A percentile compares a stretch with the other conserved stretches of the same genome.
phyloP scores from a whole-genome alignment of 2,113 vertebrate genomes.

The Ictalurus punctatus region DNA sequence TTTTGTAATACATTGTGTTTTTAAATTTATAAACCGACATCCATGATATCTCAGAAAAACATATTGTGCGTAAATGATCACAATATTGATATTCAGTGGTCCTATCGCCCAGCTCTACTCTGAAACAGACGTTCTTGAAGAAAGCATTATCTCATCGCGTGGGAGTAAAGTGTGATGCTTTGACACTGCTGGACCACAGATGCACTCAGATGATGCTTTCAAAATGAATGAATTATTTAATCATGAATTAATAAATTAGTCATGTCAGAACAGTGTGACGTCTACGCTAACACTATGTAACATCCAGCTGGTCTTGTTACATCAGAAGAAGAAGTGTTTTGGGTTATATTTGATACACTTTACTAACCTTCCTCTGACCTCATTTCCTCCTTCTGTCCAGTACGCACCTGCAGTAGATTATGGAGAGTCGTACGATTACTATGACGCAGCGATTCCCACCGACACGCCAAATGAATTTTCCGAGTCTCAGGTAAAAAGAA shows the following conservation, averaged over 20 bases:
- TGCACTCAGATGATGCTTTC: conserved; percentile 24
- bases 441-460: conserved; percentile 84
- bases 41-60: not conserved
- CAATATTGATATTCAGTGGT: not conserved
- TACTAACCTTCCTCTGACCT: conserved; percentile 73
- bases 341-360: conserved; percentile 46
- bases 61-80: not conserved
- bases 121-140: not conserved
- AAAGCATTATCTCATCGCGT: conserved; percentile 18
- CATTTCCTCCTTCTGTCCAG: conserved; percentile 80
- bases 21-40: no score
- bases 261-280: not conserved
- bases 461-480: conserved; percentile 80
- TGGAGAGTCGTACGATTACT: conserved; percentile 92
- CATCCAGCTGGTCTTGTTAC: conserved; percentile 40
- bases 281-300: conserved; percentile 42
- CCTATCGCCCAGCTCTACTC: not conserved
- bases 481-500: conserved; percentile 88
- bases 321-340: conserved; percentile 7
- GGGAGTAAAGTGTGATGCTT: not conserved
- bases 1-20: no score
- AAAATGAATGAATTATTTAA: not conserved
- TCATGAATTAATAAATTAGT: not conserved
- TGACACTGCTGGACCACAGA: not conserved
- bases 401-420: conserved; percentile 88